Evolutionary conservation across 2,888 invertebrate genomes (phyloP), one percentile per base, ranked within the genome.

Genomic region (Luperina nickerlii): DNA sequence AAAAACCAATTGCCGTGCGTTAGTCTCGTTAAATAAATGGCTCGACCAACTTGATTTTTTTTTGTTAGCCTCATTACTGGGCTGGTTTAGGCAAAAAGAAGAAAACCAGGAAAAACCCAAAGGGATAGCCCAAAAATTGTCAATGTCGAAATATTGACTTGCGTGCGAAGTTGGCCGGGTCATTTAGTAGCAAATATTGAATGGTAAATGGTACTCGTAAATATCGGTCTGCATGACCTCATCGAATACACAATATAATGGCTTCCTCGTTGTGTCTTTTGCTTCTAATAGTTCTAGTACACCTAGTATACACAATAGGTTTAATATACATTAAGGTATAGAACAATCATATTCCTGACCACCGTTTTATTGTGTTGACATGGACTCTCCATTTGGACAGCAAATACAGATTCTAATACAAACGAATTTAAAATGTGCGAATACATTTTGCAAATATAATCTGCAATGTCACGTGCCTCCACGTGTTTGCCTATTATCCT

Each of bases 401-500:
- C 71, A 79, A 76, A 77, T 76, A 84, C 45, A 38, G 63, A 73
- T 73, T 72, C 48, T 60, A 27, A 54, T 38, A 69, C 38, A 74
- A 83, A 82, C 18, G 38, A 60, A 74, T 60, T 24, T 70, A 38
- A 42, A 42, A 57, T 75, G 62, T 67, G 76, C 54, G 71, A 73
- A 78, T 76, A 72, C 18, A n/a, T 71, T n/a, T 62, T 11, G n/a
- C 66, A 79, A 79, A 76, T 65, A 60, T 54, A 76, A 74, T 76
- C n/a, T n/a, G 78, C 77, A 82, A 71, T 79, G 79, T 77, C 84
- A 86, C 57, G n/a, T 57, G 57, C 78, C 79, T 79, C 78, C 75
- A 78, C 48, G 68, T 82, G 63, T 74, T 48, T 67, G 51, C 11
- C 18, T 54, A 32, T 60, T 73, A 68, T 78, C 67, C 38, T 75